Conservation (phyloP, 2,888 invertebrate genomes). For the Rosalia funebris region DNA sequence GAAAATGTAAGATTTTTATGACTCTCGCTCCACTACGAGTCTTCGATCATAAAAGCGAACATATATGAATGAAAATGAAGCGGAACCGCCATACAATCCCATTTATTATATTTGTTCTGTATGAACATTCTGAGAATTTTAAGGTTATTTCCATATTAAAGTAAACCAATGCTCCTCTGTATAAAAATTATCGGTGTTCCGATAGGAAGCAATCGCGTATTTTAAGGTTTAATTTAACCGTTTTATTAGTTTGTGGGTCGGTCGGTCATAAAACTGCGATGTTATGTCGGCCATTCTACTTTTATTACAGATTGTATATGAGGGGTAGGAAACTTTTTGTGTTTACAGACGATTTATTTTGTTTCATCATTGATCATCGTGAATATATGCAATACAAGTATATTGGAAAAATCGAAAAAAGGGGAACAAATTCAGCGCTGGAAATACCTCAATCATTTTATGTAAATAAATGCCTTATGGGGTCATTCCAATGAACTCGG, state of each 20-base stretch:
- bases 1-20: constrained; percentile 41
- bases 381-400: not conserved
- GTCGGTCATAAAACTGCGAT: constrained; percentile 12
- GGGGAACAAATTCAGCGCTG: not conserved
- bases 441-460: not conserved
- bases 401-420: not conserved
- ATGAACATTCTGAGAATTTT: constrained; percentile 5
- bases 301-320: constrained; percentile 22
- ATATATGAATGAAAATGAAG: constrained; percentile 25
- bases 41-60: constrained; percentile 16
- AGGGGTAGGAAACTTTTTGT: constrained; percentile 15
- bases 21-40: constrained; percentile 15
- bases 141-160: constrained; percentile 9
- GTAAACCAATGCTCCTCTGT: not conserved
- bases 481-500: not conserved
- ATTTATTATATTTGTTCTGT: constrained; percentile 13
- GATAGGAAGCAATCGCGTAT: not conserved
- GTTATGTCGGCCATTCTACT: constrained; percentile 16
- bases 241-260: constrained; percentile 13
- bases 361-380: constrained; percentile 9
- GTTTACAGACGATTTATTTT: constrained; percentile 28
- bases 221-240: constrained; percentile 18
- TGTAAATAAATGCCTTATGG: not conserved
- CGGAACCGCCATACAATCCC: not conserved
- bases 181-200: constrained; percentile 12